A percentile compares a stretch with the other conserved stretches of the same genome.
Evolutionary conservation across 2,113 vertebrate genomes (phyloP).

Genomic region (Xiphorhynchus elegans): DNA sequence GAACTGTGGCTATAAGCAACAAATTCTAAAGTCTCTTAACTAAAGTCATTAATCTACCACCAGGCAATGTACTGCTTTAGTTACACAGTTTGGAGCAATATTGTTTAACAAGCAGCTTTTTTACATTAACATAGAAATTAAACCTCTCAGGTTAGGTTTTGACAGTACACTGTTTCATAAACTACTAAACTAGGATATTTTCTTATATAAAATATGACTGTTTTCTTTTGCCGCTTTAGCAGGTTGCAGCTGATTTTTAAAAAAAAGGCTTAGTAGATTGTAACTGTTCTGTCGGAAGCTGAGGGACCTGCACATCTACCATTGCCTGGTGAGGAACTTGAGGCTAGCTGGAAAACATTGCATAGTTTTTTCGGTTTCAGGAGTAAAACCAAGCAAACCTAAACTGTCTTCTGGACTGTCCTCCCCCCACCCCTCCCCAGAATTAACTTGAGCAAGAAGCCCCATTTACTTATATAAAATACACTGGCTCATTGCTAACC

Average conservation of each 20-base stretch:
- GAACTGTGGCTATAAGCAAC: not conserved
- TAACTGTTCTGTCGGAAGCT: not conserved
- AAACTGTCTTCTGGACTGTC: not conserved
- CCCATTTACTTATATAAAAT: not conserved
- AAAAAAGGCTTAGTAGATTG: not conserved
- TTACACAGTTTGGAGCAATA: not conserved
- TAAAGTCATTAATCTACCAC: not conserved
- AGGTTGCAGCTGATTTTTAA: not conserved
- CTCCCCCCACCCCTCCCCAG: not conserved
- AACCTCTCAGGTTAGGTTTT: not conserved
- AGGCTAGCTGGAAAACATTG: not conserved
- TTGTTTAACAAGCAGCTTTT: not conserved
- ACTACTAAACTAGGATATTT: not conserved
- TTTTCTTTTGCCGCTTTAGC: not conserved
- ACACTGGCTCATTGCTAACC: not conserved
- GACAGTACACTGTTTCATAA: not conserved
- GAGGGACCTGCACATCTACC: not conserved
- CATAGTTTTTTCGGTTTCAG: not conserved
- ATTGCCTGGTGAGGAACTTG: not conserved
- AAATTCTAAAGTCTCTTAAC: not conserved
- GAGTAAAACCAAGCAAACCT: not conserved
- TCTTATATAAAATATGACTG: not conserved
- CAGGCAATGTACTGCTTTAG: not conserved
- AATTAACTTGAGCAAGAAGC: not conserved
- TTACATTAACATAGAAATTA: not conserved